Conservation (phyloP, 2,888 invertebrate genomes). For the Nomada goodeniana region DNA sequence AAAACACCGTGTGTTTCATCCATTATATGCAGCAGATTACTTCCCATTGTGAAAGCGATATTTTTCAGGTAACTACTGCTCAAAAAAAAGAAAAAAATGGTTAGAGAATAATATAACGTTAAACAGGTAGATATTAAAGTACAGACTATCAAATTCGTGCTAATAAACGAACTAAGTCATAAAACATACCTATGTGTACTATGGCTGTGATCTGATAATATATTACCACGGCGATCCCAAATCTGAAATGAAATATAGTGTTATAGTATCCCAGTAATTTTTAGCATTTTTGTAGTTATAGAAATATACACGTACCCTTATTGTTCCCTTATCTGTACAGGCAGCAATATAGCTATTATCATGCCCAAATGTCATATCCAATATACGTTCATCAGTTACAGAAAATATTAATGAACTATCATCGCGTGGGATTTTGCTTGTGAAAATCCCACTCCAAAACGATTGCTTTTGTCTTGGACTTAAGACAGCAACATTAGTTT, state of each 20-base stretch:
- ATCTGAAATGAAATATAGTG: slow-evolving; percentile 67
- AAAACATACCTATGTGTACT: slow-evolving; percentile 57
- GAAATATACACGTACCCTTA: slow-evolving; percentile 70
- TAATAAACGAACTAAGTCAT: too few relatives aligned
- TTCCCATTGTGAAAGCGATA: slow-evolving; percentile 60
- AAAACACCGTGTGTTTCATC: slow-evolving; percentile 75
- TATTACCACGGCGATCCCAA: slow-evolving; percentile 74
- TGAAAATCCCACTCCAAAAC: slow-evolving; percentile 75
- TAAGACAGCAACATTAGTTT: slow-evolving; percentile 49
- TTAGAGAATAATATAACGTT: slow-evolving; percentile 18
- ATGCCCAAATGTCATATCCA: slow-evolving; percentile 75
- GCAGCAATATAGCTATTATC: slow-evolving; percentile 75
- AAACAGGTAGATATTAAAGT: neutral
- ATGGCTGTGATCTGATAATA: slow-evolving; percentile 42
- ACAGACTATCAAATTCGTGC: neutral
- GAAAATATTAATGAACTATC: slow-evolving; percentile 73
- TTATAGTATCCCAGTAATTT: neutral
- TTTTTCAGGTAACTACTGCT: slow-evolving; percentile 44
- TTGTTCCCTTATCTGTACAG: slow-evolving; percentile 75
- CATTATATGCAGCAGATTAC: slow-evolving; percentile 75
- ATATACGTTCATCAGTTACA: slow-evolving; percentile 71
- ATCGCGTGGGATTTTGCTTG: slow-evolving; percentile 68
- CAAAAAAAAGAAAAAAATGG: too few relatives aligned
- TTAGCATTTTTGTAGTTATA: slow-evolving; percentile 4
- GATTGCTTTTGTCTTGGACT: slow-evolving; percentile 79